Evolutionary conservation across 2,797 vertebrate genomes (phyloP).

Genomic region (Xiphorhynchus erythropygius): DNA sequence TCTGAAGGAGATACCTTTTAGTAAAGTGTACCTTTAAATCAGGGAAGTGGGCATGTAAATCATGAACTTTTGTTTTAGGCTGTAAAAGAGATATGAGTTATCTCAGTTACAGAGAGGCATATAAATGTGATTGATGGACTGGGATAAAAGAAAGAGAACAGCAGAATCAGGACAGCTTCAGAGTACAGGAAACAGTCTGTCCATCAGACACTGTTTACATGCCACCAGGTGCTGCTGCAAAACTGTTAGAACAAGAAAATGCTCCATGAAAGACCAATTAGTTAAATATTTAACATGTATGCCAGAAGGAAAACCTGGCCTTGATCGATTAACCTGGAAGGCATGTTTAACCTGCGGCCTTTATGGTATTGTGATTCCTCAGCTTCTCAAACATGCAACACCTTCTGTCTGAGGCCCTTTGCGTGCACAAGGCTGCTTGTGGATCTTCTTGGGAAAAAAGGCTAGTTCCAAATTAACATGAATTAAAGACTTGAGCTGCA

Average conservation of each 20-base stretch:
- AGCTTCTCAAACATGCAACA: not conserved
- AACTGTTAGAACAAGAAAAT: not conserved
- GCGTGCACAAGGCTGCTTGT: not conserved
- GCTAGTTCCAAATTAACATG: not conserved
- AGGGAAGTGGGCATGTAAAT: not conserved
- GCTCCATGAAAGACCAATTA: not conserved
- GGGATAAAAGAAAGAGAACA: not conserved
- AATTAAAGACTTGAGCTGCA: not conserved
- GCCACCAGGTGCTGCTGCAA: not conserved
- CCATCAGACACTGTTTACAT: fast-evolving
- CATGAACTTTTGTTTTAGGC: not conserved
- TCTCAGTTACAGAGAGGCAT: not conserved
- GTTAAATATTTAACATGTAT: not conserved
- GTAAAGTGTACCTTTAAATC: not conserved
- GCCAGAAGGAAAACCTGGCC: not conserved
- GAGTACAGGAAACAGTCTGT: not conserved
- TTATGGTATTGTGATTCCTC: not conserved
- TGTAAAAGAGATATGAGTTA: not conserved
- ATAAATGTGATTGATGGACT: not conserved
- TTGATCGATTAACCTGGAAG: not conserved
- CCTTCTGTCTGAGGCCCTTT: not conserved
- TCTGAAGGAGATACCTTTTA: not conserved
- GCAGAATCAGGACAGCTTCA: not conserved
- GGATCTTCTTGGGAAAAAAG: not conserved
- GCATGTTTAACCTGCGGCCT: not conserved